These are phyloP conservation scores for Aplidium turbinatum DNA, from an alignment of 23 tunicate species.

Conservation along the genomic window DNA sequence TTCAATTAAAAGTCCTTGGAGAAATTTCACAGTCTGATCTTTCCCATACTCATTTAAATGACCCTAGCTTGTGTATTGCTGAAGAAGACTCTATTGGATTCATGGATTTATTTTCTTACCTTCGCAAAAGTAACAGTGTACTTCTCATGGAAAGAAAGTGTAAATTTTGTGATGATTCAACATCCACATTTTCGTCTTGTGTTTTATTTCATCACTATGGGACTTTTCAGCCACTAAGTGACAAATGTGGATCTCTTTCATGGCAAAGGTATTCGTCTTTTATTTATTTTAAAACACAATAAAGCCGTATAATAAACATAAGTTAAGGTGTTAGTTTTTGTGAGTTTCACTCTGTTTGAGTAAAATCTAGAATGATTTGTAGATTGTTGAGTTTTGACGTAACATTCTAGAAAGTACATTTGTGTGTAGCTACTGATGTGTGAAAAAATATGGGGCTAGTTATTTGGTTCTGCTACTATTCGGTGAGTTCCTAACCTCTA, in stretches of 20 bases:
- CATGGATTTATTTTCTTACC: not conserved
- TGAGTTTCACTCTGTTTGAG: no score
- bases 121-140: not conserved
- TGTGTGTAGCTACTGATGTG: no score
- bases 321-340: no score
- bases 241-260: not conserved
- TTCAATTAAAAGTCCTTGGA: not conserved
- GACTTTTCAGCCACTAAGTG: not conserved
- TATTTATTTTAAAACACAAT: no score
- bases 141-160: not conserved
- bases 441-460: no score
- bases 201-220: constrained; percentile 16
- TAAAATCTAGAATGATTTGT: no score
- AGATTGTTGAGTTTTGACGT: no score
- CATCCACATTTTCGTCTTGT: not conserved
- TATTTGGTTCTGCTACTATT: no score
- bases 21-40: not conserved
- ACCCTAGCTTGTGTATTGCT: not conserved
- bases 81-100: not conserved
- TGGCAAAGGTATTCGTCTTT: not conserved
- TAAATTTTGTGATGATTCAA: not conserved
- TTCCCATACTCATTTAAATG: not conserved
- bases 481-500: no score
- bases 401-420: no score
- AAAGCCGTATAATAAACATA: no score